Evolutionary conservation across 2,113 vertebrate species (phyloP), one percentile per base, ranked within the genome.

Genomic region (Vicugna pacos): DNA sequence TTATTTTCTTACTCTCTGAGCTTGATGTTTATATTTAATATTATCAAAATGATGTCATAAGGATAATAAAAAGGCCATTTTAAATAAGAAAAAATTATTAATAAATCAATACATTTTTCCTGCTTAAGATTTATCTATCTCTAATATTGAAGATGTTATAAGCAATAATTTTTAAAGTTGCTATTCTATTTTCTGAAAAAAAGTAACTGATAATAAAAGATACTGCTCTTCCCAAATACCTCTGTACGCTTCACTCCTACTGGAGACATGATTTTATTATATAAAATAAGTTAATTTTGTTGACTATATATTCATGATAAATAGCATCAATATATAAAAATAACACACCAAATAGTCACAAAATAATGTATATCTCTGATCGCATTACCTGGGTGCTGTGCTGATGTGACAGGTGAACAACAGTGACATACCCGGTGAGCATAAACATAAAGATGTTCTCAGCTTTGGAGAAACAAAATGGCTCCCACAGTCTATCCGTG

Each of bases 1-100:
- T 83, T 84, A 88, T 95, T 81, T 96, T 96, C 75, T 85, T 93
- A 79, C 8, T 88, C 32, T 89, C 12, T 54, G 17, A 87, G 30
- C 22, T 56, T 75, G 42, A 64, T 42, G 22, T 28, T 94, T 93
- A 60, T 35, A 75, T 82, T 93, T 86, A 84, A 46, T 81, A 82
- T 73, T 58, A 54, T 93, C 35, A 50, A 95, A 76, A 62, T 65
- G 46, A 87, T 69, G 28, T 30, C 72, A 67, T 24, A 67, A 64
- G 20, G 54, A 64, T 58, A 65, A 42, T 35, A 50, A 89, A 94
- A 89, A 70, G 6, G 17, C 35, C 7, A 91, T 91, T 77, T 92
- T 93, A 85, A 92, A 65, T 67, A 75, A 93, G 46, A 76, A 77
- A 82, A 64, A 4, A 60, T 87, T 62, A 64, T 86, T 56, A 81